Conservation (phyloP, 2,797 vertebrate species). For the Hoplostethus mediterraneus region DNA sequence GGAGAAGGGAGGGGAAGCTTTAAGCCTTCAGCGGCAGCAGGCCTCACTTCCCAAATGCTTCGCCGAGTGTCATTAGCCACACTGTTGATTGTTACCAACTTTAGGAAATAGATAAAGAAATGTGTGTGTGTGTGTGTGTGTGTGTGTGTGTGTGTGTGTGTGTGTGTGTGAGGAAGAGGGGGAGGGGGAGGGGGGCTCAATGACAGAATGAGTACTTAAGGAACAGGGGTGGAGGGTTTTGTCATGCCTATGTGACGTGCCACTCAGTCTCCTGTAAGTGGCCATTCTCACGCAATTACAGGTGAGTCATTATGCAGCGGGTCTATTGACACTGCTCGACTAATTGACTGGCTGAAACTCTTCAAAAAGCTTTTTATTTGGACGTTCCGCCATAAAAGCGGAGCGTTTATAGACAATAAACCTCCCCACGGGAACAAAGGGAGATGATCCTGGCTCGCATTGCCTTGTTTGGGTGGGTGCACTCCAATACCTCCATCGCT, state of each 20-base stretch:
- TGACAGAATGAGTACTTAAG: constrained; percentile 69
- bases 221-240: constrained; percentile 72
- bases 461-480: constrained; percentile 59
- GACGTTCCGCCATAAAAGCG: constrained; percentile 76
- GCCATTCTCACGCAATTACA: constrained; percentile 81
- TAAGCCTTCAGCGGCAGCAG: neutral
- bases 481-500: constrained; percentile 30
- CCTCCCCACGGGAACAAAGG: constrained; percentile 73
- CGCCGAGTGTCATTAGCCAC: constrained; percentile 20
- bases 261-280: constrained; percentile 73
- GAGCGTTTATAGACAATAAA: constrained; percentile 80
- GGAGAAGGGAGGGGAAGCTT: constrained; percentile 5
- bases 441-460: constrained; percentile 54
- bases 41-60: constrained; percentile 1
- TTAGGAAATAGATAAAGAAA: constrained; percentile 24
- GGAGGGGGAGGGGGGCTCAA: constrained; percentile 36
- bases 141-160: constrained; percentile 10
- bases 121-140: neutral
- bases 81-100: constrained; percentile 27
- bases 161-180: constrained; percentile 12
- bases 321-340: constrained; percentile 77
- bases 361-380: constrained; percentile 85
- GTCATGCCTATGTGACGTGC: constrained; percentile 79
- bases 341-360: constrained; percentile 79
- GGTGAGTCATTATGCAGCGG: constrained; percentile 79